These are phyloP conservation scores for Coranthus polyacanthus DNA, from an alignment of 2,797 vertebrate species.

Conservation along the genomic window DNA sequence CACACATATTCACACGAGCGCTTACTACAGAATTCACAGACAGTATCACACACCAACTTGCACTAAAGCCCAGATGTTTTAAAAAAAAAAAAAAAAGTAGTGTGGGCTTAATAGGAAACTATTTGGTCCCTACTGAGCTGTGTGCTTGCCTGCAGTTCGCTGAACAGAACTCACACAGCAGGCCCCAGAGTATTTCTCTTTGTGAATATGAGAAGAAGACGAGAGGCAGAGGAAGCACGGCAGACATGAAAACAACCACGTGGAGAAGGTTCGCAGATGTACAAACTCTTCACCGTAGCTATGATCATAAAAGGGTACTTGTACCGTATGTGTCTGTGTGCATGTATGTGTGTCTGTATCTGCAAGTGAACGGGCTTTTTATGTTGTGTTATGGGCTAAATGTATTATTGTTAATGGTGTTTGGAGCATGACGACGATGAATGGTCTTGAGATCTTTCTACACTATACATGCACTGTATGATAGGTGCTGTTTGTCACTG, in stretches of 20 bases:
- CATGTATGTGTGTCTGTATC: neutral
- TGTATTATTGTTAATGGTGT: neutral
- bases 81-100: too few species aligned
- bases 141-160: constrained; percentile 32
- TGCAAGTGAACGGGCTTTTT: neutral
- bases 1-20: constrained; percentile 1
- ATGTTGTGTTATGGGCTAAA: neutral
- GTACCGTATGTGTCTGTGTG: neutral
- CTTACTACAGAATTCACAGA: neutral
- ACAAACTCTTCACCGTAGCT: constrained; percentile 35
- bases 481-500: neutral
- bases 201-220: constrained; percentile 51
- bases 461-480: neutral
- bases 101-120: constrained; percentile 56
- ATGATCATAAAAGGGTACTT: neutral
- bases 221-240: constrained; percentile 30
- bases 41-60: constrained; percentile 8
- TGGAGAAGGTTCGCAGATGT: constrained; percentile 21
- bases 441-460: neutral
- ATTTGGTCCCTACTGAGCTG: constrained; percentile 53
- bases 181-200: constrained; percentile 36
- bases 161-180: constrained; percentile 47
- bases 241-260: constrained; percentile 49
- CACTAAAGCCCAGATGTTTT: constrained; percentile 30
- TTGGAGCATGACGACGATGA: neutral